These are phyloP conservation scores for Centrocercus urophasianus DNA, from an alignment of 2,113 vertebrate genomes.

Conservation along the genomic window DNA sequence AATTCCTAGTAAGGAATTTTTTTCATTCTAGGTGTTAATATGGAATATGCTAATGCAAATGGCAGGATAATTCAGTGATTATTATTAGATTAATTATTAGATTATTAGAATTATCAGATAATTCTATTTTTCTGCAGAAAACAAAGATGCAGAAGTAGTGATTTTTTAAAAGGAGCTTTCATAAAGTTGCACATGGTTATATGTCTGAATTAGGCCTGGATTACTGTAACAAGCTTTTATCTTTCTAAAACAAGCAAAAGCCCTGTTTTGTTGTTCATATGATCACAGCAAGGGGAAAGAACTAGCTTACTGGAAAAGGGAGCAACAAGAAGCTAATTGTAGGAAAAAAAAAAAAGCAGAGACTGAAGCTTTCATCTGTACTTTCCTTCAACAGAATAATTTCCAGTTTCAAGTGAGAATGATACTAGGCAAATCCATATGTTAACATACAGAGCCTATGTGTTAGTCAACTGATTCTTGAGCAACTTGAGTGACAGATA, in stretches of 20 bases:
- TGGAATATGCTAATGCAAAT: not conserved
- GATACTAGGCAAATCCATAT: not conserved
- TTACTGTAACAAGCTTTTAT: not conserved
- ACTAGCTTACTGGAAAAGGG: not conserved
- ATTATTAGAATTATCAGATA: no score
- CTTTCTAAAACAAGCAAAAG: not conserved
- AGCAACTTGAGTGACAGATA: not conserved
- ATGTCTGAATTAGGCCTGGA: not conserved
- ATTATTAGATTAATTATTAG: no score
- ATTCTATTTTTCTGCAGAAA: not conserved
- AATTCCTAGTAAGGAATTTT: not conserved
- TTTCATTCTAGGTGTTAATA: not conserved
- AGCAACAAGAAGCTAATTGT: not conserved
- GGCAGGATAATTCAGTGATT: not conserved
- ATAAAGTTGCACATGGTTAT: not conserved
- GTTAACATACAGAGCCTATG: not conserved
- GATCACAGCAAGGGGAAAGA: not conserved
- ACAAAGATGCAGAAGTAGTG: not conserved
- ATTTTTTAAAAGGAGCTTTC: not conserved
- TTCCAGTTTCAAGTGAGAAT: not conserved
- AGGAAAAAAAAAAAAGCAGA: not conserved
- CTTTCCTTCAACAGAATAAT: not conserved
- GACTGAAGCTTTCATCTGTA: not conserved
- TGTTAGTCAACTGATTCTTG: not conserved
- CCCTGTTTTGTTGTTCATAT: not conserved